Evolutionary conservation across 2,797 vertebrate genomes (phyloP), one percentile per base, ranked within the genome.

Genomic region (Xiphorhynchus erythropygius): DNA sequence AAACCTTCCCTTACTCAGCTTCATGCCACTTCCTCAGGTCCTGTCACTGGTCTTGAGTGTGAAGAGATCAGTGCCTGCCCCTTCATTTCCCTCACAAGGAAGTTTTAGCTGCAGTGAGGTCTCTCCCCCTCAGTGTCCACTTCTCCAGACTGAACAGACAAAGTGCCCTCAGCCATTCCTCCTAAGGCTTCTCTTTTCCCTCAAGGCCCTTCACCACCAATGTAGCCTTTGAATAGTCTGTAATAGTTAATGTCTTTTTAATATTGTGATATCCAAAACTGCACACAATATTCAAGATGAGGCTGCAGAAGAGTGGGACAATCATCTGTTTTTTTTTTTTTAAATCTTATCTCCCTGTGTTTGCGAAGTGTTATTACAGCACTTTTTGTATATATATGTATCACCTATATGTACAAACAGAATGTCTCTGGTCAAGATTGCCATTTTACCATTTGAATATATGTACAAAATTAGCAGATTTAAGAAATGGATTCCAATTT

Each of bases 171-270:
- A 47, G 16, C 8, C 10, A 4, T 7, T 50, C 13, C 25, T 28
- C 32, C n/a, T 27, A 14, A 17, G 13, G 25, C 10, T 57, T 75
- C 32, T 27, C 47, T 49, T 49, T 49, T 49, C 22, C 11, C 18
- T 75, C 17, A 52, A 49, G 50, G 41, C 16, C 25, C 42, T 65
- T 35, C 21, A 25, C 11, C 25, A 56, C 49, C 3, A 14, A 17
- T 1, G 0, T 42, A 11, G 19, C 2, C 32, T 52, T 19, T 42
- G 11, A 32, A 42, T 6, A 1, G 4, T 49, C 6, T 55, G 30
- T 14, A 8, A 17, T 10, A 22, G 41, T 22, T 50, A 22, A 32
- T 27, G 13, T 32, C 13, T 41, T 75, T 50, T 32, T 32, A 35
- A 18, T 32, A 32, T 10, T 41, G 15, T 41, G 24, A 23, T 35